Base-by-base conservation (phyloP, 2,797 vertebrate species). In the Tenualosa thibaudeaui region DNA sequence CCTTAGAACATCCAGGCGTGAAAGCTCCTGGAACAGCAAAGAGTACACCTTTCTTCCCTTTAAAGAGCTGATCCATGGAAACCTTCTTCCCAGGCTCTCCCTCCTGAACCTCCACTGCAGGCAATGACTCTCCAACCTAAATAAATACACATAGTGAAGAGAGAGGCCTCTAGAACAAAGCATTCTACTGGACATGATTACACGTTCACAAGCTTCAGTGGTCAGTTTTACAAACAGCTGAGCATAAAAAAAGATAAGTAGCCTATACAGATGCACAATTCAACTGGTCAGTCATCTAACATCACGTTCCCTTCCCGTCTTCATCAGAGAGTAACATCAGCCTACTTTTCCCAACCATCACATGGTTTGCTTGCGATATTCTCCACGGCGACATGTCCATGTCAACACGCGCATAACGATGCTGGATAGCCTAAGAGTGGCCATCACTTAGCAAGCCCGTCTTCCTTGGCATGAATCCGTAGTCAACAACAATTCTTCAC, bases 1-100 rank as follows among this genome's bases (percentile, higher is more conserved):
- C 97, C 95, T 98, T 97, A 86, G 96, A 97, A 86, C 97, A 98
- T 46, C 96, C 96, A 0, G 97, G 97, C 0, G 97, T 98, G 83
- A 97, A 98, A 0, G 97, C 97, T 46, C 97, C 97, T 0, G 97
- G 97, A 51, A 98, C 96, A 22, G 95, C 97, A 71, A 98, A 97
- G 54, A 98, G 95, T 37, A 98, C 86, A 0, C 97, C 97, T 83
- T 95, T 98, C 92, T 98, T 98, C 58, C 94, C 95, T 84, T 94
- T 95, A 85, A 97, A 98, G 85, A 98, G 93, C 51, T 97, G 92
- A 2, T 95, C 93, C 92, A 97, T 93, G 1, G 95, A 90, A 88
- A 97, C 95, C 86, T 95, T 96, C 40, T 94, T 97, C 2, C 92
- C 96, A 0, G 97, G 97, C 17, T 96, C 93, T 7, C 93, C 94